Evolutionary conservation across 2,113 vertebrate species (phyloP).

Genomic region (Pagrus major): DNA sequence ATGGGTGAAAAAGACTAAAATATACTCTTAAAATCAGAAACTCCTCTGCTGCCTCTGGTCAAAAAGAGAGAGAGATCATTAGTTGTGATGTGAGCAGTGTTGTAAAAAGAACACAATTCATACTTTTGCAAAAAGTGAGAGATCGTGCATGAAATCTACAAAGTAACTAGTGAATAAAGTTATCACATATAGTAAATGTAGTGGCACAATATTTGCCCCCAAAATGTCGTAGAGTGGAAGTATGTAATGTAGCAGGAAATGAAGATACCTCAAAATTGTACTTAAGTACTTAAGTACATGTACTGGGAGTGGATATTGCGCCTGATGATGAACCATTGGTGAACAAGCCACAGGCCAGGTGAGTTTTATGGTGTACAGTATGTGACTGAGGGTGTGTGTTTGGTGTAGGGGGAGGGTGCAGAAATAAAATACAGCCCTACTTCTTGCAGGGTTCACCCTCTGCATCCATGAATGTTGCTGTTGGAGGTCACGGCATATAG

Average conservation of each 20-base stretch:
- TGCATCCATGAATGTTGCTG: slow-evolving; percentile 66
- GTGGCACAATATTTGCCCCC: no score
- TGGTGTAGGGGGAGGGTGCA: slow-evolving; percentile 46
- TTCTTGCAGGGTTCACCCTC: slow-evolving; percentile 67
- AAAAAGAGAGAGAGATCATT: slow-evolving; percentile 12
- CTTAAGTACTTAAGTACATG: no score
- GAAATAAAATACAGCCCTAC: slow-evolving; percentile 69
- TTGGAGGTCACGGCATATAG: slow-evolving; percentile 76
- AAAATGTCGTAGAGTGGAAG: no score
- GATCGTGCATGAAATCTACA: no score
- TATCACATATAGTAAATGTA: no score
- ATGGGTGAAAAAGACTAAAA: neutral
- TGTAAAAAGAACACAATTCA: no score
- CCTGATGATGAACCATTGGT: slow-evolving; percentile 49
- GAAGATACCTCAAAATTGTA: no score
- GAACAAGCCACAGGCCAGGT: slow-evolving; percentile 36
- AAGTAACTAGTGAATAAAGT: no score
- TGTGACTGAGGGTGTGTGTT: slow-evolving; percentile 49
- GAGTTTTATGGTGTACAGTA: slow-evolving; percentile 54
- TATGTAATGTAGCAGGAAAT: no score
- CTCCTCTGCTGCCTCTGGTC: slow-evolving; percentile 1
- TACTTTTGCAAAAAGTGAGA: no score
- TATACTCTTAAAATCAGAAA: neutral
- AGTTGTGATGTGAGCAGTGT: neutral
- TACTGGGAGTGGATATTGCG: slow-evolving; percentile 31